Conservation (phyloP, 1,140 invertebrate species). For the Pteromalus puparum region DNA sequence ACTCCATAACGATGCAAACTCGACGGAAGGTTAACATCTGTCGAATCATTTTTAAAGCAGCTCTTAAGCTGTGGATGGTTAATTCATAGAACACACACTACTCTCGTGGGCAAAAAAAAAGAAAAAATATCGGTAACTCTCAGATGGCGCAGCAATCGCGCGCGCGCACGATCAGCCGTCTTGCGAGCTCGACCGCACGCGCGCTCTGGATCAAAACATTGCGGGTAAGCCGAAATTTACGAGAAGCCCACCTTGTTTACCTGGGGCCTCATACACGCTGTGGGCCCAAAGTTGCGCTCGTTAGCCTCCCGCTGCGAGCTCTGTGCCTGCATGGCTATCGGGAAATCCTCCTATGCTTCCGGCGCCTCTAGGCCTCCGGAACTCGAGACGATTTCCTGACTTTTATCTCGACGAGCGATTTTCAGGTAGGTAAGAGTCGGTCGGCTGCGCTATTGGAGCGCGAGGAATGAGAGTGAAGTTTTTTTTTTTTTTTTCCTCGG, state of each 20-base stretch:
- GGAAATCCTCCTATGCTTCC: not conserved
- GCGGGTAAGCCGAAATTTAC: constrained; percentile 63
- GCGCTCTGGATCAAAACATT: constrained; percentile 64
- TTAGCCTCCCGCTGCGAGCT: constrained; percentile 38
- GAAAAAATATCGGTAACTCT: not conserved
- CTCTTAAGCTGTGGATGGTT: not conserved
- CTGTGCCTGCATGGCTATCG: not conserved
- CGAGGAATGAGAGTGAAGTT: not conserved
- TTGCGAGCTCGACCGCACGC: not conserved
- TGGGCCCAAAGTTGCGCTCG: constrained; percentile 27
- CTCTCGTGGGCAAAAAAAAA: not conserved
- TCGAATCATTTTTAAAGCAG: too few species aligned
- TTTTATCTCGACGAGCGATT: constrained; percentile 33
- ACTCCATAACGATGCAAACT: not conserved
- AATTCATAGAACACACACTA: not conserved
- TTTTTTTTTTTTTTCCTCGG: not conserved
- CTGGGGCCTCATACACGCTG: constrained; percentile 48
- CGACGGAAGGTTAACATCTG: too few species aligned
- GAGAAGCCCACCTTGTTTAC: constrained; percentile 48
- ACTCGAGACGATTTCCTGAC: constrained; percentile 46
- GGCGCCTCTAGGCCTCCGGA: not conserved
- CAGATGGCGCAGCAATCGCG: not conserved
- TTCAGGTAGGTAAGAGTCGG: constrained; percentile 1
- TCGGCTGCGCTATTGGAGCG: not conserved
- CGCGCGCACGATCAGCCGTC: not conserved